Conservation (phyloP, 1,140 invertebrate genomes). For the Ooceraea biroi region DNA sequence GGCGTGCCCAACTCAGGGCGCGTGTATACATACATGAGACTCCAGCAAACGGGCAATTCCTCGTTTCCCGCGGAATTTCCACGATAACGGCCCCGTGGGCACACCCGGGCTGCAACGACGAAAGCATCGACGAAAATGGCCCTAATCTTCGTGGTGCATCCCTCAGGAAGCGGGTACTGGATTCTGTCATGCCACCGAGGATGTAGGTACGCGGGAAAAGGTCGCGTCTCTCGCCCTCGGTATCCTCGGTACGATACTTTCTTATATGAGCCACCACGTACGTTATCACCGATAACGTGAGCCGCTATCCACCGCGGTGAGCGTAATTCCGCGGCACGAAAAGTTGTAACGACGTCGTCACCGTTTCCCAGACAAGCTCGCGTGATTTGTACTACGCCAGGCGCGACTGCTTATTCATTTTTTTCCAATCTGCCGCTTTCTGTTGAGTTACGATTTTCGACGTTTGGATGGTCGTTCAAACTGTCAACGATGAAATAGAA, state of each 20-base stretch:
- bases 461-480: not conserved
- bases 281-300: conserved; percentile 52
- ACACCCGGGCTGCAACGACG: conserved; percentile 42
- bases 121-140: conserved; percentile 40
- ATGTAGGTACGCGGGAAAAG: conserved; percentile 1
- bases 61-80: conserved; percentile 59
- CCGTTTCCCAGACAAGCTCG: not conserved
- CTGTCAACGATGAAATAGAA: not conserved
- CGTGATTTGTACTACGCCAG: not conserved
- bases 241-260: conserved; percentile 26
- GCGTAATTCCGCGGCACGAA: not conserved
- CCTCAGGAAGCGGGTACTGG: not conserved
- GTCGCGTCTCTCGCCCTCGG: conserved; percentile 1
- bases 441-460: not conserved
- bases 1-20: conserved; percentile 22
- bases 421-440: not conserved
- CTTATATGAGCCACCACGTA: not conserved
- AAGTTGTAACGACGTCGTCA: not conserved
- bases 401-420: not conserved
- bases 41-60: conserved; percentile 23
- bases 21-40: conserved; percentile 46
- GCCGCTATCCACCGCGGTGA: not conserved
- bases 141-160: conserved; percentile 60
- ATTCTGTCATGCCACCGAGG: not conserved
- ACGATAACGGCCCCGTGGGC: conserved; percentile 60